A percentile compares a stretch with the other conserved stretches of the same genome.
Conservation (phyloP, 2,797 vertebrate species). For the Rhyacichthys aspro region DNA sequence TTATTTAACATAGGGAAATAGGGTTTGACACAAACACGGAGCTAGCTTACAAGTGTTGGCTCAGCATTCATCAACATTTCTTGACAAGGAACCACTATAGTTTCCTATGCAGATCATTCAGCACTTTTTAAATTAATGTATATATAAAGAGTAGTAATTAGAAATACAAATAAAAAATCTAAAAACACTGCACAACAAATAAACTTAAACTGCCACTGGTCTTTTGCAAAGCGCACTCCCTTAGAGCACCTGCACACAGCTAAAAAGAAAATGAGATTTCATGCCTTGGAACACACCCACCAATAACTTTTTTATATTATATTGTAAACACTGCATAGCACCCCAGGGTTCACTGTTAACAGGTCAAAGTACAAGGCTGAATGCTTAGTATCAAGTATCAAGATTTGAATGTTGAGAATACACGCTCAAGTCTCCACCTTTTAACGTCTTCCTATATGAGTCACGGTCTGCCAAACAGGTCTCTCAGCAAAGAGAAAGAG, state of each 20-base stretch:
- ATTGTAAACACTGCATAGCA: not conserved
- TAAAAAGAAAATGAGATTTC: too few relatives aligned
- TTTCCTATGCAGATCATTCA: too few relatives aligned
- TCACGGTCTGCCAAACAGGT: constrained; percentile 51
- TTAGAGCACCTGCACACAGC: not conserved
- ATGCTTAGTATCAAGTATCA: not conserved
- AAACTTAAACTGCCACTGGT: too few relatives aligned
- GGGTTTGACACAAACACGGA: too few relatives aligned
- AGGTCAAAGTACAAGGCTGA: constrained; percentile 48
- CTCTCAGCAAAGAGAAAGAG: not conserved
- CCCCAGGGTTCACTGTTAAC: constrained; percentile 7
- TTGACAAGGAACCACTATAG: too few relatives aligned
- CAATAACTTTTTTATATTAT: not conserved
- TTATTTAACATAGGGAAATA: too few relatives aligned
- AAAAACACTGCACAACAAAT: too few relatives aligned
- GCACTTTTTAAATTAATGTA: too few relatives aligned
- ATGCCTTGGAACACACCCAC: constrained; percentile 48
- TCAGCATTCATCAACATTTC: not conserved
- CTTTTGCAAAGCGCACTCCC: not conserved
- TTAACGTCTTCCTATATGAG: constrained; percentile 22
- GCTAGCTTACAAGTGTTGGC: too few relatives aligned
- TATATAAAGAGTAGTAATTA: too few relatives aligned
- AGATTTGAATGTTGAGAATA: constrained; percentile 20
- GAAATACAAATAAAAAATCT: too few relatives aligned
- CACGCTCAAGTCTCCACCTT: constrained; percentile 9